Evolutionary conservation across 2,113 vertebrate species (phyloP).

Genomic region (Strix uralensis): DNA sequence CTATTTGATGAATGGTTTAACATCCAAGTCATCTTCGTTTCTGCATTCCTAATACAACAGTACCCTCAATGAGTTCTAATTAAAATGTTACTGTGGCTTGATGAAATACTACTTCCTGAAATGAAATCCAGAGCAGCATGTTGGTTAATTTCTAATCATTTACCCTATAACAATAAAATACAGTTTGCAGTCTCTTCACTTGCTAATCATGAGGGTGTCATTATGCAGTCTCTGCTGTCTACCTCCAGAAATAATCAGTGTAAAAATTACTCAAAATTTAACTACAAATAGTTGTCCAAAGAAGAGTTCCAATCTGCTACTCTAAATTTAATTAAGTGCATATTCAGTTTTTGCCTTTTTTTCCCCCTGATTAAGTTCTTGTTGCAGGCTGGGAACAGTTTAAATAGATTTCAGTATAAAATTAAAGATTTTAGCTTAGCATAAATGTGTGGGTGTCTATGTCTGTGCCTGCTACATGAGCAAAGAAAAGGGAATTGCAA

Average conservation of each 20-base stretch:
- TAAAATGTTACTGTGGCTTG: slow-evolving; percentile 9
- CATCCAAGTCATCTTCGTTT: neutral
- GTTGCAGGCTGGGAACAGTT: neutral
- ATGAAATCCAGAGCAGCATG: slow-evolving; percentile 27
- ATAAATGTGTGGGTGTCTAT: neutral
- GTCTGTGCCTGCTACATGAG: neutral
- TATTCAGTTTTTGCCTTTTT: neutral
- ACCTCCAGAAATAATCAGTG: slow-evolving; percentile 54
- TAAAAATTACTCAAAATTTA: slow-evolving; percentile 58
- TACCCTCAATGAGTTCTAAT: slow-evolving; percentile 47
- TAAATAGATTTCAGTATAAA: neutral
- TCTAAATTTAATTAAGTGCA: slow-evolving; percentile 56
- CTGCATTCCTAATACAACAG: neutral
- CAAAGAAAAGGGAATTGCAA: neutral
- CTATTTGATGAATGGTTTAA: neutral
- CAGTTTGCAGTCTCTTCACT: slow-evolving; percentile 22
- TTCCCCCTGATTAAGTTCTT: neutral
- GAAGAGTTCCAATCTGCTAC: slow-evolving; percentile 25
- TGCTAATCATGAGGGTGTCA: slow-evolving; percentile 40
- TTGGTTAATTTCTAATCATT: slow-evolving; percentile 59
- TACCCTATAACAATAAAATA: slow-evolving; percentile 39
- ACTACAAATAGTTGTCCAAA: slow-evolving; percentile 49
- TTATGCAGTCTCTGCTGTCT: slow-evolving; percentile 36
- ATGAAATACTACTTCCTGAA: slow-evolving; percentile 50
- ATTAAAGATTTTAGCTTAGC: neutral